Evolutionary conservation across 2,113 vertebrate species (phyloP), one percentile per base, ranked within the genome.

Genomic region (Nesospiza acunhae): DNA sequence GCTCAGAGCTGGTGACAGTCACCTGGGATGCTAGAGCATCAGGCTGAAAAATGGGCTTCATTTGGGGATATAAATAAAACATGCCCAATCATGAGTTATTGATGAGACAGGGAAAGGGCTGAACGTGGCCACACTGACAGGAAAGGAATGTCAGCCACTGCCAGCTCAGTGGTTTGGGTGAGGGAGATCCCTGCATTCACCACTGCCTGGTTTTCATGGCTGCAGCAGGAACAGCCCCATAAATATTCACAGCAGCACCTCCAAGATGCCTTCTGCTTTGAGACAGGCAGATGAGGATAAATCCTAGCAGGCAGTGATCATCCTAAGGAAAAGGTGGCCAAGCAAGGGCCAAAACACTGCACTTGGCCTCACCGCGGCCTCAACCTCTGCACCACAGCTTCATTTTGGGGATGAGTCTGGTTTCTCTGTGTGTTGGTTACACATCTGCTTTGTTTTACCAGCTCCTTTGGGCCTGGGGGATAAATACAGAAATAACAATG

Each of bases 31-130:
- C 89, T 53, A 44, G 1, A 3, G 56, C 35, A 66, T 35, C 64
- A 70, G 46, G 52, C 68, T 63, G 79, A 96, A 92, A 93, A 95
- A 93, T 86, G 47, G 30, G 23, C 63, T 94, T 94, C 64, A 86
- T 92, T 90, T 92, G 47, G n/a, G 80, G 75, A 73, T n/a, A 84
- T 94, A 77, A 96, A 97, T 93, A 94, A 95, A 95, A 84, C 62
- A 89, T 84, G 50, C 35, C 50, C 9, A 46, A 35, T 76, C 33
- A 62, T 89, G 39, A 92, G 55, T 84, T 93, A 92, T 66, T 92
- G 87, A 89, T 86, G 60, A 86, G 69, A 33, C 15, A 42, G 15
- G 4, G 42, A 86, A 80, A 59, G 72, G 53, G 56, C 42, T 86
- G 64, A 86, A 92, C 0, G 0, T 10, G 73, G 52, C 84, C 53